Evolutionary conservation across 2,888 invertebrate species (phyloP).

Genomic region (Cantharis nigra): DNA sequence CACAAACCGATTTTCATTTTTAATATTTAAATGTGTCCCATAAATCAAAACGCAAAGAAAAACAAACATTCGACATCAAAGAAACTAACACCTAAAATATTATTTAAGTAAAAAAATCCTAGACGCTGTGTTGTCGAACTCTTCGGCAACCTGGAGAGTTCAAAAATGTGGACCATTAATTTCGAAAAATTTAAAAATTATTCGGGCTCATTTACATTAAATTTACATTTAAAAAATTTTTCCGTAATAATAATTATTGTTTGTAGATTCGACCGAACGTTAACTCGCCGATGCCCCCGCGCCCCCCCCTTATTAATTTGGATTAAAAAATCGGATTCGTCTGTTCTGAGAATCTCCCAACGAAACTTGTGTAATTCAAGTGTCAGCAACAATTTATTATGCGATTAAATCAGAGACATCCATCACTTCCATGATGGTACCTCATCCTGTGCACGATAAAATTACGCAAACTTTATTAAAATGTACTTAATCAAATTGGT

Average conservation of each 20-base stretch:
- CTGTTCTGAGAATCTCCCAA: not conserved
- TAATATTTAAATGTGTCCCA: slow-evolving; percentile 28
- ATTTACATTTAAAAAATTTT: slow-evolving; percentile 31
- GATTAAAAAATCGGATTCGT: not conserved
- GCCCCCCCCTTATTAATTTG: not conserved
- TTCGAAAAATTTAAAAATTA: slow-evolving; percentile 30
- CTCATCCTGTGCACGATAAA: slow-evolving; percentile 16
- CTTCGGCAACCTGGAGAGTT: slow-evolving; percentile 33
- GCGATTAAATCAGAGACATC: slow-evolving; percentile 14
- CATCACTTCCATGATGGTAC: slow-evolving; percentile 8
- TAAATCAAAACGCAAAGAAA: slow-evolving; percentile 26
- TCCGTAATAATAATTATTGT: not conserved
- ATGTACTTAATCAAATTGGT: slow-evolving; percentile 20
- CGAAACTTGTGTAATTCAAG: not conserved
- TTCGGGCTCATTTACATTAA: slow-evolving; percentile 35
- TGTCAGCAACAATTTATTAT: slow-evolving; percentile 2
- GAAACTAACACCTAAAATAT: slow-evolving; percentile 30
- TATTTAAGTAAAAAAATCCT: slow-evolving; percentile 13
- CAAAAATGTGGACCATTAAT: slow-evolving; percentile 37
- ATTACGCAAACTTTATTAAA: slow-evolving; percentile 19
- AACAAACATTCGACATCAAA: slow-evolving; percentile 31
- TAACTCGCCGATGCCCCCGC: not conserved
- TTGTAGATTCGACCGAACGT: not conserved
- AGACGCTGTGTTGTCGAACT: not conserved
- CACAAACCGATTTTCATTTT: slow-evolving; percentile 27